phyloP scores from a whole-genome alignment of 2,113 vertebrate species.

The Anseranas semipalmata region DNA sequence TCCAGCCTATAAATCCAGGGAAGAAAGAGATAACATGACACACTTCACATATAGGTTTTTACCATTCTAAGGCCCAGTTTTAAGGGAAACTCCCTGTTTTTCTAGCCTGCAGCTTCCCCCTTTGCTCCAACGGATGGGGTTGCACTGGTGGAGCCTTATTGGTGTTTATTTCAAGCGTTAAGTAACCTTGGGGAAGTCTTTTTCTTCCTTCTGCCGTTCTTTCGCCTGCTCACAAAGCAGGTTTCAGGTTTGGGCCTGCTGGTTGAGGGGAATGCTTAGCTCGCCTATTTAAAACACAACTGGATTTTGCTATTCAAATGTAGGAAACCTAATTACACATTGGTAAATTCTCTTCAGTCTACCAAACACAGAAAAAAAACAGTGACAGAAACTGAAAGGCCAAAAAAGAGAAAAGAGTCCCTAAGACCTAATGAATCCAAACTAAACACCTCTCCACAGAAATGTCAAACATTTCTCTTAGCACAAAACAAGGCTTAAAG shows the following conservation, averaged over 20 bases:
- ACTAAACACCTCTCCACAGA: constrained; percentile 93
- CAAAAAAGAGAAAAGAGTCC: constrained; percentile 83
- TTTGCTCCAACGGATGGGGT: neutral
- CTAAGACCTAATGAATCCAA: constrained; percentile 98
- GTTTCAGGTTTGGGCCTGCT: constrained; percentile 85
- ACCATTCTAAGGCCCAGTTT: neutral
- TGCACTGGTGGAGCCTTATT: constrained; percentile 19
- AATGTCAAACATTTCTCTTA: constrained; percentile 94
- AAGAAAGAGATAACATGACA: neutral
- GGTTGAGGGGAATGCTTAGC: constrained; percentile 83
- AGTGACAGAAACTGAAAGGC: constrained; percentile 86
- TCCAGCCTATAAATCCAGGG: neutral
- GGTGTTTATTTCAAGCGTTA: constrained; percentile 56
- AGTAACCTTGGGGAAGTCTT: constrained; percentile 58
- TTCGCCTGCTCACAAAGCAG: constrained; percentile 78
- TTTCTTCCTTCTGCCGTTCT: constrained; percentile 72
- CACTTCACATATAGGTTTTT: neutral
- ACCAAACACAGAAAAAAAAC: constrained; percentile 88
- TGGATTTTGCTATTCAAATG: constrained; percentile 89
- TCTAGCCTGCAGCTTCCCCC: neutral
- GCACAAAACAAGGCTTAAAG: constrained; percentile 92
- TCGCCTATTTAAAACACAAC: constrained; percentile 87
- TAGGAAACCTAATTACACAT: constrained; percentile 96
- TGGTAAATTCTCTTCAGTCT: constrained; percentile 91
- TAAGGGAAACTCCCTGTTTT: neutral